These are phyloP conservation scores for Etheostoma cragini DNA, from an alignment of 2,113 vertebrate species.

Conservation along the genomic window DNA sequence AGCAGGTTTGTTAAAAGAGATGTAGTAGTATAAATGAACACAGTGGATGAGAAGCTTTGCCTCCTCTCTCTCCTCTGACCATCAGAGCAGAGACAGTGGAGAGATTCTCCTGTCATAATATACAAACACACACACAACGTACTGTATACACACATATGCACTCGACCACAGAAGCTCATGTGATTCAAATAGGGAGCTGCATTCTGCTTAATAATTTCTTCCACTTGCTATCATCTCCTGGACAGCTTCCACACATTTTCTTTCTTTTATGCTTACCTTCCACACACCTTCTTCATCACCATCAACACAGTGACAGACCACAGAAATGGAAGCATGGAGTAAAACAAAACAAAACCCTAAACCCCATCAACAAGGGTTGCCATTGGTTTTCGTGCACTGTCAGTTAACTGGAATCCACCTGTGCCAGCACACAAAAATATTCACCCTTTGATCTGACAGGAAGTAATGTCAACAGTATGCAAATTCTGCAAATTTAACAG, in stretches of 20 bases:
- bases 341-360: conserved; percentile 73
- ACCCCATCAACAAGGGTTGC: conserved; percentile 46
- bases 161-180: conserved; percentile 54
- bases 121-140: conserved; percentile 55
- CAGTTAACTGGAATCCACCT: conserved; percentile 87
- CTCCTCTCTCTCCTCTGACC: conserved; percentile 52
- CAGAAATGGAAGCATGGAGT: conserved; percentile 86
- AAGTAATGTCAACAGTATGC: conserved; percentile 96
- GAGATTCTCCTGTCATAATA: conserved; percentile 75
- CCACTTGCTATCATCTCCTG: conserved; percentile 21
- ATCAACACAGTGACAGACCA: conserved; percentile 84
- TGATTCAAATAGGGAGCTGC: conserved; percentile 55
- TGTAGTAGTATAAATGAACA: conserved; percentile 68
- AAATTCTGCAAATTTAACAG: conserved; percentile 90
- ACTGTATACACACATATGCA: conserved; percentile 51
- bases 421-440: conserved; percentile 90
- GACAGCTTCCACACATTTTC: conserved; percentile 43
- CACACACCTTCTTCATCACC: conserved; percentile 76
- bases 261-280: conserved; percentile 27
- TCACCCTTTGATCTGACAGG: conserved; percentile 92
- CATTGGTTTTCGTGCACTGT: conserved; percentile 49
- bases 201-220: conserved; percentile 26
- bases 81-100: conserved; percentile 53
- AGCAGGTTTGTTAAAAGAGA: conserved; percentile 73
- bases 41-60: conserved; percentile 71